phyloP scores from a whole-genome alignment of 2,113 vertebrate genomes.

The Rhinopithecus roxellana region DNA sequence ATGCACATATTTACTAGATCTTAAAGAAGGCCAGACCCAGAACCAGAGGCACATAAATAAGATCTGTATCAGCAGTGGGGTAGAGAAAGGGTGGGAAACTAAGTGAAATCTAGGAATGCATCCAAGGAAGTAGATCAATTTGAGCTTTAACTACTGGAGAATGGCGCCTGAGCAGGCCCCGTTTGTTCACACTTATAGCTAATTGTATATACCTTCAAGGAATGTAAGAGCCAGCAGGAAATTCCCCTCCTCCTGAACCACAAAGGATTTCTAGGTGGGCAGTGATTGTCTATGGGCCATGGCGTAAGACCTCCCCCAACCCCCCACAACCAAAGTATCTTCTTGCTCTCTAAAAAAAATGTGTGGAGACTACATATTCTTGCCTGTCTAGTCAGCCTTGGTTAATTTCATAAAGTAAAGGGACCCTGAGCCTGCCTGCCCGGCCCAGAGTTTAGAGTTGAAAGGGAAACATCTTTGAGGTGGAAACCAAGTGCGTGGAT shows the following conservation, averaged over 20 bases:
- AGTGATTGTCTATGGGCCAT: neutral
- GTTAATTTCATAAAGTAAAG: neutral
- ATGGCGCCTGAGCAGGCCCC: neutral
- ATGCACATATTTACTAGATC: neutral
- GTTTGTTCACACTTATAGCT: neutral
- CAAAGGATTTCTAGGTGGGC: neutral
- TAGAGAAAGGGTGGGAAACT: neutral
- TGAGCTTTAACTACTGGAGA: neutral
- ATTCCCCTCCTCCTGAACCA: neutral
- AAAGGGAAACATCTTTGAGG: neutral
- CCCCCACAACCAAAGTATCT: neutral
- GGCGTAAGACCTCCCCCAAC: too few relatives aligned
- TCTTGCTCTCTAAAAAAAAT: neutral
- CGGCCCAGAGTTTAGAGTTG: neutral
- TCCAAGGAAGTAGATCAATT: neutral
- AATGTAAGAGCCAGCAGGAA: neutral
- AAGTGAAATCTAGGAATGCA: neutral
- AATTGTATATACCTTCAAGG: neutral
- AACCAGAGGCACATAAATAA: neutral
- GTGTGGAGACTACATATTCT: neutral
- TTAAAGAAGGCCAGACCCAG: neutral
- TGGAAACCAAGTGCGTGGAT: neutral
- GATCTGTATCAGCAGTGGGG: neutral
- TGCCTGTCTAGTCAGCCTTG: neutral
- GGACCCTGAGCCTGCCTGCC: neutral